Conservation (phyloP, 2,113 vertebrate genomes). For the Oreochromis spilurus region DNA sequence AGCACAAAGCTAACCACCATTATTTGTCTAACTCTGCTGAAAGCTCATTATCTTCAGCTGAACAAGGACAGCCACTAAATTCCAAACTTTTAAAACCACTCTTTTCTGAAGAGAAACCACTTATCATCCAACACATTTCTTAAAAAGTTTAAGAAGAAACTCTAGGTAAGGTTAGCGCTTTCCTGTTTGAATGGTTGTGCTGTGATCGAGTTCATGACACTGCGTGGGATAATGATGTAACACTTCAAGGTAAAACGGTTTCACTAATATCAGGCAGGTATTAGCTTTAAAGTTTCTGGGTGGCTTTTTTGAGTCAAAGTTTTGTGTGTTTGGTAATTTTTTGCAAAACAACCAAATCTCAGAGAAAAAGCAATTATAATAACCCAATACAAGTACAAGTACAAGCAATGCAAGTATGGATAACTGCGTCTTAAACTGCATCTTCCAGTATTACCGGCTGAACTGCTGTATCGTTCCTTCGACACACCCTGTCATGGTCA, state of each 20-base stretch:
- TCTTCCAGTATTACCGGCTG: background rate
- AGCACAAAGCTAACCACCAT: background rate
- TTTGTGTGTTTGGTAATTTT: rapidly evolving
- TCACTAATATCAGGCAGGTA: background rate
- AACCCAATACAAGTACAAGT: background rate
- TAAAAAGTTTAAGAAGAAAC: background rate
- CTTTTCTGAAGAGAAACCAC: background rate
- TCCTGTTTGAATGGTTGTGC: background rate
- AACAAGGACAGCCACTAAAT: background rate
- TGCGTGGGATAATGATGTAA: background rate
- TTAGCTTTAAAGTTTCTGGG: background rate
- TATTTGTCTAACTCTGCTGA: background rate
- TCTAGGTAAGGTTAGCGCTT: background rate
- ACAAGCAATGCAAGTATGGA: rapidly evolving
- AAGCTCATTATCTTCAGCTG: background rate
- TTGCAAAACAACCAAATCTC: background rate
- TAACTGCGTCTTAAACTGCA: background rate
- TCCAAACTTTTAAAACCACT: background rate
- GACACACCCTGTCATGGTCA: background rate
- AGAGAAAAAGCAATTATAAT: background rate
- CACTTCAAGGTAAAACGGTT: background rate
- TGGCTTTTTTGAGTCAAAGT: background rate
- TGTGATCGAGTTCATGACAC: background rate
- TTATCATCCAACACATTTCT: background rate
- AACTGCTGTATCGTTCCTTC: background rate